Evolutionary conservation across 1,140 invertebrate genomes (phyloP).

Genomic region (Xylocopa sonorina): DNA sequence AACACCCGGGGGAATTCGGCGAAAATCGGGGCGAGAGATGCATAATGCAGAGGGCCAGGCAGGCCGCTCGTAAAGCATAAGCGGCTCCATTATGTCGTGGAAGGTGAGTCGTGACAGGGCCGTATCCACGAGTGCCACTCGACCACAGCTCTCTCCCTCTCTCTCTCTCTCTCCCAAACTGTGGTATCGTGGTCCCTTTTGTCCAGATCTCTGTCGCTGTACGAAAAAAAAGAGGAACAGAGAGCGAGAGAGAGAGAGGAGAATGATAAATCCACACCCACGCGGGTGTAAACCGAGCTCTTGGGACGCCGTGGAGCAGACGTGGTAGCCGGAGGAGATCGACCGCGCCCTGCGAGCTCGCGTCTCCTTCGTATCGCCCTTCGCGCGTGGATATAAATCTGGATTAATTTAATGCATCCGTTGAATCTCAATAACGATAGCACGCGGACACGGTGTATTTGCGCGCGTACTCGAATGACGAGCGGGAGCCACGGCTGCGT

Average conservation of each 20-base stretch:
- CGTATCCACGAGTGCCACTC: conserved; percentile 45
- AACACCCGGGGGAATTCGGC: conserved; percentile 44
- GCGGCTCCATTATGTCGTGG: conserved; percentile 47
- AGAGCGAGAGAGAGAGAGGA: too few species aligned
- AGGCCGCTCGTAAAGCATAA: conserved; percentile 36
- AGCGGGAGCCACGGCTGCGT: neutral
- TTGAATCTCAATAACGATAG: conserved; percentile 53
- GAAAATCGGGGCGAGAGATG: conserved; percentile 43
- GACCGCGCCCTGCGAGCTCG: conserved; percentile 33
- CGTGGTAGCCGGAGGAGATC: conserved; percentile 40
- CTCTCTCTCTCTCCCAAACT: neutral
- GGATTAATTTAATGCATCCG: conserved; percentile 59
- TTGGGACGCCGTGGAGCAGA: conserved; percentile 26
- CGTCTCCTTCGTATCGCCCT: neutral
- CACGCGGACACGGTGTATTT: conserved; percentile 6
- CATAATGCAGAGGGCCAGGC: conserved; percentile 26
- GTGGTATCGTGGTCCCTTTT: conserved; percentile 48
- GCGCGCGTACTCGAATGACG: neutral
- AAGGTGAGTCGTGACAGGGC: conserved; percentile 53
- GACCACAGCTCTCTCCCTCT: neutral
- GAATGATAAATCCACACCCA: conserved; percentile 69
- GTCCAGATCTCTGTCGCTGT: conserved; percentile 33
- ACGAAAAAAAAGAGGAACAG: too few species aligned
- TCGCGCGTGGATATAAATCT: conserved; percentile 52
- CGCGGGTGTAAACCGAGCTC: conserved; percentile 66